Conservation (phyloP, 2,113 vertebrate species). For the Puffinus mauretanicus region DNA sequence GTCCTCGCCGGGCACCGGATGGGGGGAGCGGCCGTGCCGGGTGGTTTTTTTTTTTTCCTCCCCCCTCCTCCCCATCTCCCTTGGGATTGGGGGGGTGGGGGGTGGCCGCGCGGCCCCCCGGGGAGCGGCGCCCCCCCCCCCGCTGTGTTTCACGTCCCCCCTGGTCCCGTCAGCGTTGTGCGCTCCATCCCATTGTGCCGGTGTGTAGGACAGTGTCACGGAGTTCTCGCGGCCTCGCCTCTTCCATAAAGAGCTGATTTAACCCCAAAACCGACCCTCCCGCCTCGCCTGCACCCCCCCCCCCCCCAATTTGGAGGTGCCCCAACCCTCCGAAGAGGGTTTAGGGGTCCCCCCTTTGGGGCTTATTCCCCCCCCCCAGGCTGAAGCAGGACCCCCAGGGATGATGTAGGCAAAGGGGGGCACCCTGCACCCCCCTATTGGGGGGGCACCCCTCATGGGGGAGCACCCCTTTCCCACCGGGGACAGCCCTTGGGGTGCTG, state of each 20-base stretch:
- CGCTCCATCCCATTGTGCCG: constrained; percentile 20
- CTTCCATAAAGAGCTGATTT: not conserved
- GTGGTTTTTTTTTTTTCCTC: no score
- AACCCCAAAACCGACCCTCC: not conserved
- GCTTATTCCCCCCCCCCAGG: no score
- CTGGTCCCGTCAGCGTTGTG: constrained; percentile 35
- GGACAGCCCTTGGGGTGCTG: no score
- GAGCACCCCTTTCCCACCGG: no score
- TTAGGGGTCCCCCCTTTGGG: no score
- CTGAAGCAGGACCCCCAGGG: no score
- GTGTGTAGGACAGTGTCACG: not conserved
- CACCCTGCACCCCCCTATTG: no score
- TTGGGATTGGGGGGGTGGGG: not conserved
- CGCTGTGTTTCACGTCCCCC: not conserved
- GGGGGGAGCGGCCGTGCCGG: not conserved
- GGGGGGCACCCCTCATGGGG: no score
- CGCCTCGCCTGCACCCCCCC: not conserved
- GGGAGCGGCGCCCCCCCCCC: not conserved
- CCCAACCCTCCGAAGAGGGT: no score
- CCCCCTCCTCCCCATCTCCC: not conserved
- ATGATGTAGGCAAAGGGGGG: no score
- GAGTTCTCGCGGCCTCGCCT: not conserved
- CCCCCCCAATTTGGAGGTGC: no score
- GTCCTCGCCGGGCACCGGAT: no score
- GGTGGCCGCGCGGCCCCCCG: not conserved